Evolutionary conservation across 2,797 vertebrate genomes (phyloP).

Genomic region (Clarias fuscus): DNA sequence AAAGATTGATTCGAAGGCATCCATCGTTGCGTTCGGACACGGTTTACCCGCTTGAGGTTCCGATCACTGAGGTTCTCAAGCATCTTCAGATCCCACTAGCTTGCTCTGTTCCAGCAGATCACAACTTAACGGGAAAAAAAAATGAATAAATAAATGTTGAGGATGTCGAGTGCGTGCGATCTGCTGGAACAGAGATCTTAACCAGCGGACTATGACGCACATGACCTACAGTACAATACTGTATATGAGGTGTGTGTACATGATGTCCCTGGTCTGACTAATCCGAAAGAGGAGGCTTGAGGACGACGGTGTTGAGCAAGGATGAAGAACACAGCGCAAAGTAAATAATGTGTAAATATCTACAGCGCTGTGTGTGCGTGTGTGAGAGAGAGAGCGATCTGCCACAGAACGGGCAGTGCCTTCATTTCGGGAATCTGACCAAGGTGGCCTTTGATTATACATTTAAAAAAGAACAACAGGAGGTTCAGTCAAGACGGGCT

Average conservation of each 20-base stretch:
- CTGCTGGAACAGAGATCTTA: slow-evolving; percentile 43
- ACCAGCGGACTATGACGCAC: slow-evolving; percentile 36
- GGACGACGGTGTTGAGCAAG: slow-evolving; percentile 32
- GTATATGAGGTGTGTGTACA: no score
- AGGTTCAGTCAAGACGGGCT: slow-evolving; percentile 46
- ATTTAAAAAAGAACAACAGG: slow-evolving; percentile 36
- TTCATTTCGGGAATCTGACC: slow-evolving; percentile 58
- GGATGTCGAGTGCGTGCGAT: slow-evolving; percentile 10
- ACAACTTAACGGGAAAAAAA: no score
- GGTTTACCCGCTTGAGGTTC: slow-evolving; percentile 34
- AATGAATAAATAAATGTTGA: background rate
- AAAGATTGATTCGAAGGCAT: background rate
- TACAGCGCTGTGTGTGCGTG: slow-evolving; percentile 21
- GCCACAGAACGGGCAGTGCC: slow-evolving; percentile 62
- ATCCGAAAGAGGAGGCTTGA: slow-evolving; percentile 47
- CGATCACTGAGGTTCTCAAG: slow-evolving; percentile 43
- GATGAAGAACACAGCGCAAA: background rate
- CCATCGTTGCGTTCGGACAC: background rate
- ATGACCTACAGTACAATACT: slow-evolving; percentile 17
- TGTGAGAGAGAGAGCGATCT: slow-evolving; percentile 21
- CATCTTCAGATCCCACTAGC: slow-evolving; percentile 46
- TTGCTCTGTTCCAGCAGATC: slow-evolving; percentile 28
- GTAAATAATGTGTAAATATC: slow-evolving; percentile 13
- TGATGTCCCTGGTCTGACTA: slow-evolving; percentile 38
- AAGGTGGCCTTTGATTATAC: slow-evolving; percentile 59